phyloP scores from a whole-genome alignment of 2,888 invertebrate species.

The Cosmopolites sordidus region DNA sequence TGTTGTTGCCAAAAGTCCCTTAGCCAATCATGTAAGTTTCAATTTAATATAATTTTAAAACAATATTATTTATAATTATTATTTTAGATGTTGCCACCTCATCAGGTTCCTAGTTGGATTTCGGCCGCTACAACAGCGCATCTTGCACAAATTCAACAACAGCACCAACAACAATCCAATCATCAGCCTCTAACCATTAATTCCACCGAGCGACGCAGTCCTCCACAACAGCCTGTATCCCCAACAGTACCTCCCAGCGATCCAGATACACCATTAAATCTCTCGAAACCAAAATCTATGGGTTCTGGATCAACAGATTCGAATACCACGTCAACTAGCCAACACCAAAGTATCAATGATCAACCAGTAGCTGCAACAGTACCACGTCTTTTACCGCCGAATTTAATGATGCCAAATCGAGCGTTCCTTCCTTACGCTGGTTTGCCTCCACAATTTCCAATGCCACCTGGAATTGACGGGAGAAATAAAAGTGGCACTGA shows the following conservation, averaged over 20 bases:
- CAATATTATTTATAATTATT: too few relatives aligned
- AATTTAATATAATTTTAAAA: not conserved
- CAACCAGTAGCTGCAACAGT: slow-evolving; percentile 56
- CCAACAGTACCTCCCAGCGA: slow-evolving; percentile 52
- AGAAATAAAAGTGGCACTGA: slow-evolving; percentile 42
- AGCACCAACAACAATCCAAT: slow-evolving; percentile 62
- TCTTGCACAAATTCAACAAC: slow-evolving; percentile 67
- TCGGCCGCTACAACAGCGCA: slow-evolving; percentile 47
- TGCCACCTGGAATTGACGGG: slow-evolving; percentile 42
- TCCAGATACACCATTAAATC: slow-evolving; percentile 81
- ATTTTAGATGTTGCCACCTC: slow-evolving; percentile 54
- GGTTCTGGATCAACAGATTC: slow-evolving; percentile 53
- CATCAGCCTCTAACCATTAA: slow-evolving; percentile 55
- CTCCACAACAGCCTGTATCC: slow-evolving; percentile 45
- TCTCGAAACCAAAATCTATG: slow-evolving; percentile 74
- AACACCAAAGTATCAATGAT: slow-evolving; percentile 48
- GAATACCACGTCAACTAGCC: slow-evolving; percentile 45
- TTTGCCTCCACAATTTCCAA: slow-evolving; percentile 55
- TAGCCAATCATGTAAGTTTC: slow-evolving; percentile 45
- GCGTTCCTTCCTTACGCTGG: slow-evolving; percentile 61
- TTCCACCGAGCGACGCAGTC: slow-evolving; percentile 34
- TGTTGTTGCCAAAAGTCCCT: slow-evolving; percentile 39
- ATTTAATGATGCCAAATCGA: slow-evolving; percentile 54
- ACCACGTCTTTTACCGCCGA: slow-evolving; percentile 56
- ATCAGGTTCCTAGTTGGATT: slow-evolving; percentile 57